These are phyloP conservation scores for Lysiphlebus fabarum DNA, from an alignment of 1,140 invertebrate species.

Conservation along the genomic window DNA sequence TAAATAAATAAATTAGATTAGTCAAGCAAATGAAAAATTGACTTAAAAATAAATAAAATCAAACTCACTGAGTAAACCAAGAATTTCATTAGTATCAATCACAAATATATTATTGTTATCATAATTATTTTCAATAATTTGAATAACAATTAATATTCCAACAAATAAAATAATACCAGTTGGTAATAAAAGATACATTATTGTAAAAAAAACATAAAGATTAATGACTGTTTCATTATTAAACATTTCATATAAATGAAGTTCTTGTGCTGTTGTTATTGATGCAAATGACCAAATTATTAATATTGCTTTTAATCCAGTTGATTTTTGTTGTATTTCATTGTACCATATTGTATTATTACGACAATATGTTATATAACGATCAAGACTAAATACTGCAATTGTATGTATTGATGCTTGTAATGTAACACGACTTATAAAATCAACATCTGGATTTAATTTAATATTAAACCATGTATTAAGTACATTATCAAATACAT, in stretches of 20 bases:
- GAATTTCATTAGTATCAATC: not conserved
- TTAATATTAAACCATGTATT: constrained; percentile 30
- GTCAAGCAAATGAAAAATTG: constrained; percentile 4
- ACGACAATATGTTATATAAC: constrained; percentile 32
- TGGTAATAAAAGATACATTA: constrained; percentile 36
- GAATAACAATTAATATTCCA: constrained; percentile 30
- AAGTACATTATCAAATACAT: constrained; percentile 36
- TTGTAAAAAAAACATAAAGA: constrained; percentile 37
- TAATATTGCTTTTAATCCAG: constrained; percentile 31
- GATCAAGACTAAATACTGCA: constrained; percentile 36
- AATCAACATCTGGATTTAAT: constrained; percentile 37
- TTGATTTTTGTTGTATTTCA: constrained; percentile 23
- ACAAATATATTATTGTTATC: too few relatives aligned
- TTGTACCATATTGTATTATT: constrained; percentile 17
- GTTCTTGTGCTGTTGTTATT: constrained; percentile 35
- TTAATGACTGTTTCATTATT: constrained; percentile 31
- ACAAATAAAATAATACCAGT: constrained; percentile 30
- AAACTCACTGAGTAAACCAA: not conserved
- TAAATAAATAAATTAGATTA: not conserved
- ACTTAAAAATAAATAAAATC: not conserved
- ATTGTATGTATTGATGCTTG: constrained; percentile 39
- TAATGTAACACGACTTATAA: constrained; percentile 38
- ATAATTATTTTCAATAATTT: constrained; percentile 22
- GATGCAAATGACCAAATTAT: constrained; percentile 36
- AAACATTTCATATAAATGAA: constrained; percentile 38